Conservation (phyloP, 2,888 invertebrate genomes). For the Plemyria rubiginata region DNA sequence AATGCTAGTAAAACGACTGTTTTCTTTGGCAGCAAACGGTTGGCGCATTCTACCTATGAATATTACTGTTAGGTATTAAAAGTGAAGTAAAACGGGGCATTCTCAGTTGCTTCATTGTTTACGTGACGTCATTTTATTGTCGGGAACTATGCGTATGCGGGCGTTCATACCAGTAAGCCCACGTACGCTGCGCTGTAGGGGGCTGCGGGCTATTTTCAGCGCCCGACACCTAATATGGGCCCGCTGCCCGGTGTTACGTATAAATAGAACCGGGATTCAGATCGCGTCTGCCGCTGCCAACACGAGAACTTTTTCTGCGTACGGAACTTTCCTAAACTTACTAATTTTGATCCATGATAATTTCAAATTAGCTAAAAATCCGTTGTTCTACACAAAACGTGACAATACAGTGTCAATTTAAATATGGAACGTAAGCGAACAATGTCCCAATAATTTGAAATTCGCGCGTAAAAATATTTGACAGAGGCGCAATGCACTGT, state of each 20-base stretch:
- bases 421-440: background rate
- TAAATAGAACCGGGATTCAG: slow-evolving; percentile 69
- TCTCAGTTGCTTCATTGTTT: slow-evolving; percentile 38
- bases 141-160: slow-evolving; percentile 15
- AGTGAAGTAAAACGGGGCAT: slow-evolving; percentile 24
- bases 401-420: background rate
- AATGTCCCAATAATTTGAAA: slow-evolving; percentile 41
- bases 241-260: slow-evolving; percentile 74
- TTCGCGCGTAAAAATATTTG: slow-evolving; percentile 52
- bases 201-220: slow-evolving; percentile 74
- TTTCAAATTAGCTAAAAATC: background rate
- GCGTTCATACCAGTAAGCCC: slow-evolving; percentile 20
- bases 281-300: slow-evolving; percentile 52
- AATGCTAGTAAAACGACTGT: slow-evolving; percentile 8
- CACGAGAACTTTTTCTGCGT: slow-evolving; percentile 8
- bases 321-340: slow-evolving; percentile 28
- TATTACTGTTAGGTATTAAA: slow-evolving; percentile 22
- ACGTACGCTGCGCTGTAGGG: slow-evolving; percentile 53
- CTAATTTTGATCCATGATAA: background rate
- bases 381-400: background rate
- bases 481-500: slow-evolving; percentile 49
- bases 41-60: slow-evolving; percentile 15
- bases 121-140: slow-evolving; percentile 38
- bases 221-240: slow-evolving; percentile 81
- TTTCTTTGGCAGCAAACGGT: slow-evolving; percentile 10